Percentiles rank a stretch among this genome's conserved stretches.
Conservation (phyloP, 2,113 vertebrate genomes). For the Oreochromis niloticus region DNA sequence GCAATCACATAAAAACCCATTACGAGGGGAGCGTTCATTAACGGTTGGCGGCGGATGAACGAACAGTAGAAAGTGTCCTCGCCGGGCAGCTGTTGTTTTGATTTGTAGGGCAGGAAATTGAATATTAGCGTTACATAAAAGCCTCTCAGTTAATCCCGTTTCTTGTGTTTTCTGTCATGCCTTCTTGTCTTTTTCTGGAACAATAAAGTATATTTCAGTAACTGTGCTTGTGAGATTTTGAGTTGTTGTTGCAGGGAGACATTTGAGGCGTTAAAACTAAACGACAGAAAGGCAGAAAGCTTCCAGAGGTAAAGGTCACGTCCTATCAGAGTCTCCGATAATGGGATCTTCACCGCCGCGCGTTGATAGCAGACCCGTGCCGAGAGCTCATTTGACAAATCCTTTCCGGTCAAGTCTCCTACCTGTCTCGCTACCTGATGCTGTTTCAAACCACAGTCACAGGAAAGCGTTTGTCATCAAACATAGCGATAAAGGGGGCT, state of each 20-base stretch:
- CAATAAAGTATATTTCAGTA: conserved; percentile 33
- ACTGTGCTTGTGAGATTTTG: neutral
- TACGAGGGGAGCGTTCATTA: conserved; percentile 11
- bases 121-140: conserved; percentile 36
- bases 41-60: conserved; percentile 19
- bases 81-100: conserved; percentile 26
- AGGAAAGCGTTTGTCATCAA: conserved; percentile 44
- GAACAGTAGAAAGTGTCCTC: conserved; percentile 3
- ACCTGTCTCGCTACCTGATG: conserved; percentile 37
- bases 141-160: conserved; percentile 37
- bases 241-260: neutral
- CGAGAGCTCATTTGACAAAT: conserved; percentile 64
- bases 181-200: neutral
- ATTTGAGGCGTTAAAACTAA: neutral
- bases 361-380: conserved; percentile 16
- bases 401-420: conserved; percentile 56
- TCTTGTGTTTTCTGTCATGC: conserved; percentile 14
- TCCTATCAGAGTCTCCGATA: neutral
- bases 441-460: neutral
- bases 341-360: conserved; percentile 3
- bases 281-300: neutral
- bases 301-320: neutral
- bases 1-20: conserved; percentile 6
- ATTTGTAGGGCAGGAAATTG: conserved; percentile 38
- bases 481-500: conserved; percentile 32